phyloP scores from a whole-genome alignment of 2,888 invertebrate genomes.

The Plagodis dolabraria region DNA sequence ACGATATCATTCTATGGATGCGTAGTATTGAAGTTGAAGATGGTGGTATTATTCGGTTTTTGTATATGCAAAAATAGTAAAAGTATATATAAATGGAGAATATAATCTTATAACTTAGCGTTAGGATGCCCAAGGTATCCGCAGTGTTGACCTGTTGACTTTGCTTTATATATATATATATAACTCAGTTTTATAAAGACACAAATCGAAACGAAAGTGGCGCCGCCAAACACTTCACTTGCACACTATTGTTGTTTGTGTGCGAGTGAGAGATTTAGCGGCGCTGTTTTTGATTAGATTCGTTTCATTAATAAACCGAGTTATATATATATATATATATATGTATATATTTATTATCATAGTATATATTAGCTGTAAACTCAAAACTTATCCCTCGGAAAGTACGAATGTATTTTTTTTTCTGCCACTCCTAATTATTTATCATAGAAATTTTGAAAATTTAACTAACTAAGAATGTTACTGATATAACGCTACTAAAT shows the following conservation, averaged over 20 bases:
- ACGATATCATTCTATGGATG: slow-evolving; percentile 68
- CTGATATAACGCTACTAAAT: slow-evolving; percentile 44
- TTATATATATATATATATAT: slow-evolving; percentile 47
- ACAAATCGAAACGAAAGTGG: too few species aligned
- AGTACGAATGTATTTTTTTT: slow-evolving; percentile 47
- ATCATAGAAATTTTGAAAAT: slow-evolving; percentile 14
- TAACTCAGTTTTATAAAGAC: too few species aligned
- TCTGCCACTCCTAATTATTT: slow-evolving; percentile 60
- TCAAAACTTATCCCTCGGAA: slow-evolving; percentile 80
- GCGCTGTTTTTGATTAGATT: too few species aligned
- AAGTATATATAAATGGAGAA: slow-evolving; percentile 78
- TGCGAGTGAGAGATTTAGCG: too few species aligned
- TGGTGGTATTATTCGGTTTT: slow-evolving; percentile 71
- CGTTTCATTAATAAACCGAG: too few species aligned
- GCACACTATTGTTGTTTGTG: too few species aligned
- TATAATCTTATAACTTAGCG: slow-evolving; percentile 75
- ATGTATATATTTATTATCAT: slow-evolving; percentile 48
- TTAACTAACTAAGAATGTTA: slow-evolving; percentile 35
- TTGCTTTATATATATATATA: slow-evolving; percentile 60
- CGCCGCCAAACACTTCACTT: too few species aligned
- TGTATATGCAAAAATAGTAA: slow-evolving; percentile 80
- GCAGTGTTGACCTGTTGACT: slow-evolving; percentile 78
- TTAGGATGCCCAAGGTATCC: slow-evolving; percentile 82
- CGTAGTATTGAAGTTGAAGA: slow-evolving; percentile 68
- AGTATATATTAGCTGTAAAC: slow-evolving; percentile 67